Evolutionary conservation across 2,113 vertebrate species (phyloP).

Genomic region (Plecotus auritus): DNA sequence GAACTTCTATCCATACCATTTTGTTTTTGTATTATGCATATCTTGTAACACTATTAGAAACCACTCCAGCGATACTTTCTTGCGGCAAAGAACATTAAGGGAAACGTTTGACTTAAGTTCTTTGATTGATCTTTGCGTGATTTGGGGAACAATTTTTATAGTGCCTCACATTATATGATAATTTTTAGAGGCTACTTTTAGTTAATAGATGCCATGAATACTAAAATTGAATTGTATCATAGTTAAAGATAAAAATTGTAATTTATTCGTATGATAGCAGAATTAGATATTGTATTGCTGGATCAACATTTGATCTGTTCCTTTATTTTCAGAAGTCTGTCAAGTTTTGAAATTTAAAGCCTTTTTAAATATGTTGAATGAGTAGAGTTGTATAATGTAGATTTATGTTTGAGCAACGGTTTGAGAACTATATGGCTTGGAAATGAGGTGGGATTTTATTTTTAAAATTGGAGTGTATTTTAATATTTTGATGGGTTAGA

Average conservation of each 20-base stretch:
- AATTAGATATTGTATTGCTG: neutral
- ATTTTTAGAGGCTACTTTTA: slow-evolving; percentile 23
- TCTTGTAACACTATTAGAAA: neutral
- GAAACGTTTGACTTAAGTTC: neutral
- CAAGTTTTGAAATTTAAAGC: slow-evolving; percentile 47
- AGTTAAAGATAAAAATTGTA: slow-evolving; percentile 40
- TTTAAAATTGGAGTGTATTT: slow-evolving; percentile 33
- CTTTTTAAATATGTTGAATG: slow-evolving; percentile 30
- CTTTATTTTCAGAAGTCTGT: slow-evolving; percentile 54
- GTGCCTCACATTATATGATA: neutral
- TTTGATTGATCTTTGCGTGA: slow-evolving; percentile 19
- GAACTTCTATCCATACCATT: neutral
- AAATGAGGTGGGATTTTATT: slow-evolving; percentile 15
- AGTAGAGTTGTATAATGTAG: neutral
- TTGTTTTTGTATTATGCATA: neutral
- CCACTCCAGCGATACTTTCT: neutral
- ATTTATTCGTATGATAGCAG: neutral
- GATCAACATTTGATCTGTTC: slow-evolving; percentile 25
- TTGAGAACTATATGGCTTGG: slow-evolving; percentile 32
- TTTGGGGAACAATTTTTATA: slow-evolving; percentile 26
- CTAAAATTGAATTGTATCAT: slow-evolving; percentile 7
- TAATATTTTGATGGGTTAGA: slow-evolving; percentile 28
- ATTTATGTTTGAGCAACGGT: slow-evolving; percentile 46
- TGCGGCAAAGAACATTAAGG: neutral
- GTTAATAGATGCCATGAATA: neutral